Evolutionary conservation across 1,140 invertebrate species (phyloP).

Genomic region (Drosophila kepulauana): DNA sequence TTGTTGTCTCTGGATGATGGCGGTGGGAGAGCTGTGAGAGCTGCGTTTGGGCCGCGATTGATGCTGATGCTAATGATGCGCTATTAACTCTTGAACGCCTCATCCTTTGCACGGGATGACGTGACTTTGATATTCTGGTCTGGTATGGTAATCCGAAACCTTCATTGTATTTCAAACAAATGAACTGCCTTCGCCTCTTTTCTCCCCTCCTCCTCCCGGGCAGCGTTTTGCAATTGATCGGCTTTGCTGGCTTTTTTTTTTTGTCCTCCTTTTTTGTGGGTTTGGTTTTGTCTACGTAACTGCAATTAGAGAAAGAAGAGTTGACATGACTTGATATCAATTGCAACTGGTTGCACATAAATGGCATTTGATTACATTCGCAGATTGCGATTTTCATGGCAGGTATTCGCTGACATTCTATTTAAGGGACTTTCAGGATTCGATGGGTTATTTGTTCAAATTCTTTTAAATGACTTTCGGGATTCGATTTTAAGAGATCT

Average conservation of each 20-base stretch:
- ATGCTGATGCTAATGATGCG: conserved; percentile 63
- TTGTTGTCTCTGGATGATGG: conserved; percentile 5
- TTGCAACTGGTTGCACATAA: too few relatives aligned
- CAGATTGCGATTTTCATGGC: too few relatives aligned
- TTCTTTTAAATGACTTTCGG: too few relatives aligned
- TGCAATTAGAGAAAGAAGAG: too few relatives aligned
- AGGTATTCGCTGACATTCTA: too few relatives aligned
- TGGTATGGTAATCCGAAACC: conserved; percentile 58
- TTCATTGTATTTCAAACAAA: conserved; percentile 61
- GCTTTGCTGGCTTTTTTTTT: background rate
- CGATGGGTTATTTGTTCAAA: too few relatives aligned
- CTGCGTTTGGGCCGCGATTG: conserved; percentile 47
- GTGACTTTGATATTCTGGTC: conserved; percentile 62
- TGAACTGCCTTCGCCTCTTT: conserved; percentile 3
- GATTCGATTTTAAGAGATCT: too few relatives aligned
- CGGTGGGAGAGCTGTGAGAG: background rate
- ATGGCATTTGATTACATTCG: too few relatives aligned
- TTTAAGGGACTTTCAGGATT: too few relatives aligned
- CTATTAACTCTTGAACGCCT: conserved; percentile 62
- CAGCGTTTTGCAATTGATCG: conserved; percentile 9
- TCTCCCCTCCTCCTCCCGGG: background rate
- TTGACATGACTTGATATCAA: too few relatives aligned
- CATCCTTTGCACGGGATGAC: conserved; percentile 78
- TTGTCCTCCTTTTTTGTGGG: too few relatives aligned
- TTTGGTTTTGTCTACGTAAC: too few relatives aligned